Evolutionary conservation across 2,797 vertebrate genomes (phyloP), one percentile per base, ranked within the genome.

Genomic region (Basileuterus tristriatus): DNA sequence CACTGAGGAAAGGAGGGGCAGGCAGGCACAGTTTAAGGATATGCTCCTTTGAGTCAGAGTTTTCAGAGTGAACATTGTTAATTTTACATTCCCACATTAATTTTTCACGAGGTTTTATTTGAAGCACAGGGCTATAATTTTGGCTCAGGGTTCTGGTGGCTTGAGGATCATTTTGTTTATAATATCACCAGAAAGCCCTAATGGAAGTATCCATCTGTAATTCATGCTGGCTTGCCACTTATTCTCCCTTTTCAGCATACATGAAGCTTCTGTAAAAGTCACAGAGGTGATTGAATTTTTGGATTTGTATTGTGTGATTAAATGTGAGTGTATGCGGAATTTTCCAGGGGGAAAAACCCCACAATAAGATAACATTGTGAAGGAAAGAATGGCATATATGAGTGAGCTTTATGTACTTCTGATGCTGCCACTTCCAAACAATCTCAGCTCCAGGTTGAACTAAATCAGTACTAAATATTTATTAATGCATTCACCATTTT

Each of bases 341-440:
- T 46, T 58, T 26, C 39, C 82, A 74, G 41, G 46, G 65, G 58
- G 11, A 8, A 67, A 85, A 85, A 23, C 0, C 12, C 23, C 30
- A 3, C 14, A 67, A 3, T 27, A 65, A 75, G 16, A 30, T n/a
- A 36, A 23, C 34, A 63, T 62, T 82, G 41, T 52, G 53, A 55
- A 82, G 46, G 88, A 67, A 93, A 91, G 9, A 41, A n/a, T n/a
- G 53, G 37, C 20, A 68, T 52, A 15, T 41, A 26, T 29, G 44
- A 60, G n/a, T 0, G 3, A 58, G 32, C 13, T 37, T 50, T 12
- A 52, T 71, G 9, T 19, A 32, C n/a, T 79, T 85, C 52, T 83
- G 46, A 30, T 71, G 50, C 27, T 95, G 74, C 44, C 71, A 65
- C 12, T 94, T 90, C 89, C 82, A 64, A 93, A 74, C 21, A 88